Evolutionary conservation across 2,797 vertebrate species (phyloP).

Genomic region (Pangasius djambal): DNA sequence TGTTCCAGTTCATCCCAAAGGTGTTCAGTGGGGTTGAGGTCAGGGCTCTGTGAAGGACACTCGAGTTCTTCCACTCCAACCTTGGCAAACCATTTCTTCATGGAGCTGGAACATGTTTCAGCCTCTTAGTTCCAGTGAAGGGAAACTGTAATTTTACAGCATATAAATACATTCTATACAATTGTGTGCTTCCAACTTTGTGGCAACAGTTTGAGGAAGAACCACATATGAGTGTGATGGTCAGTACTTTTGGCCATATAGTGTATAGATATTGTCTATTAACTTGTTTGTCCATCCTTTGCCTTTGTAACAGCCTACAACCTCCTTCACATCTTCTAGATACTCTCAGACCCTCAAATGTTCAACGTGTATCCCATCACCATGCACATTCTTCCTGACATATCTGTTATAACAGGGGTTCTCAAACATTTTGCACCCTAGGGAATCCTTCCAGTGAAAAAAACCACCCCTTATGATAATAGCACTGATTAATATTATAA

Average conservation of each 20-base stretch:
- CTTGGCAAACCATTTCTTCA: neutral
- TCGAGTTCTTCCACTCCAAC: no score
- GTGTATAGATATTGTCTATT: neutral
- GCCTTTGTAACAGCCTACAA: neutral
- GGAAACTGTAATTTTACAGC: neutral
- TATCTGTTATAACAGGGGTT: neutral
- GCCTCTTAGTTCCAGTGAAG: neutral
- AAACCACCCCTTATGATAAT: neutral
- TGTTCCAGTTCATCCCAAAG: neutral
- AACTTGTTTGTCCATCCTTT: neutral
- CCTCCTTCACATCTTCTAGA: neutral
- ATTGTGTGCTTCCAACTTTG: neutral
- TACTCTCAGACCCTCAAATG: neutral
- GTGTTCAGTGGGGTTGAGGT: neutral
- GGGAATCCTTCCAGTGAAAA: neutral
- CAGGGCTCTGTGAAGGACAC: neutral
- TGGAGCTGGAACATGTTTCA: neutral
- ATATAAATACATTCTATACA: neutral
- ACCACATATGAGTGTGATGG: neutral
- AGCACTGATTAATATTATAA: neutral
- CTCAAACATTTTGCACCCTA: neutral
- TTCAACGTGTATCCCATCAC: neutral
- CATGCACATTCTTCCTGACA: neutral
- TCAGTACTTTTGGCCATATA: neutral
- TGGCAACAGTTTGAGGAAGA: neutral